Conservation (phyloP, 1,140 invertebrate species). For the Chironomus striatipennis region DNA sequence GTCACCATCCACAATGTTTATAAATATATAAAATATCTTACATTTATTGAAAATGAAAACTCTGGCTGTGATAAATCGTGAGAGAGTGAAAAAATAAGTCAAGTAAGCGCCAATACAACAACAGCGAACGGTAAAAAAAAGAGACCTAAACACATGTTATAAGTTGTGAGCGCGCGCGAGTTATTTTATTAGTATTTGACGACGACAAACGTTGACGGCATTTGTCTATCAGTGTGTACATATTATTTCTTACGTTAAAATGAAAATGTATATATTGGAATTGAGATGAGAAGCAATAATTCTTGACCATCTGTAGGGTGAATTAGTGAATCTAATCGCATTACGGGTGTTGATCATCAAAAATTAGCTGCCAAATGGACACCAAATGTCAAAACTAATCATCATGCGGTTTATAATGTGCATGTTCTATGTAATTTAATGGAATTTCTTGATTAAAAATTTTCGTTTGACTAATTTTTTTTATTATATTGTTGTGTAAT, state of each 20-base stretch:
- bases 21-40: too few species aligned
- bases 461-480: neutral
- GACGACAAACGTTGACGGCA: neutral
- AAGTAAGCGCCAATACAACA: conserved; percentile 8
- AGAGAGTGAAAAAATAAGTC: neutral
- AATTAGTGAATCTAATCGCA: conserved; percentile 18
- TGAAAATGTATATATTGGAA: neutral
- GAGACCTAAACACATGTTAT: conserved; percentile 14
- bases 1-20: neutral
- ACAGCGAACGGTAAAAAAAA: neutral
- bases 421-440: neutral
- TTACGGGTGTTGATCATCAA: neutral
- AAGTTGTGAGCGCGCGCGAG: neutral
- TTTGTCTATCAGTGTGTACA: neutral
- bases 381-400: conserved; percentile 2
- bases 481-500: neutral
- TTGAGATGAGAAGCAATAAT: neutral
- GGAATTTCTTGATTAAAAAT: neutral
- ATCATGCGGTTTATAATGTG: neutral
- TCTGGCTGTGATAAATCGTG: neutral
- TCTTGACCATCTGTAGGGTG: conserved; percentile 16
- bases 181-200: conserved; percentile 3
- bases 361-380: neutral
- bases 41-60: conserved; percentile 8
- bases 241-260: neutral